A percentile compares a stretch with the other conserved stretches of the same genome.
Conservation (phyloP, 2,113 vertebrate species). For the Siniperca chuatsi region DNA sequence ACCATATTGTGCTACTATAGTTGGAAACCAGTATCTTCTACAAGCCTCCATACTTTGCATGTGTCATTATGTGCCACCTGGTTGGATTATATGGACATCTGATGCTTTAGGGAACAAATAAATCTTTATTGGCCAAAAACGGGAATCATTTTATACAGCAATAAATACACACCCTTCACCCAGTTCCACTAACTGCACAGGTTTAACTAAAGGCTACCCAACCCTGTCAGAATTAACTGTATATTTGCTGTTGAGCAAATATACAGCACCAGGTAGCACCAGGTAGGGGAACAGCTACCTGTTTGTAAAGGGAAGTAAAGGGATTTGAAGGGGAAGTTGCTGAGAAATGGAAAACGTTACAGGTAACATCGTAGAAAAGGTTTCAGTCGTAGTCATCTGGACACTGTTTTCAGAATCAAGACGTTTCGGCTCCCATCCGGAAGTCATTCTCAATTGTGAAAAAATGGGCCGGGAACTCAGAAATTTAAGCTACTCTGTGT, state of each 20-base stretch:
- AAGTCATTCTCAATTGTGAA: too few relatives aligned
- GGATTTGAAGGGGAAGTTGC: conserved; percentile 13
- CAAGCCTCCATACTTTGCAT: conserved; percentile 1
- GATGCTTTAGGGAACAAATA: not conserved
- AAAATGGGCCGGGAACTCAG: too few relatives aligned
- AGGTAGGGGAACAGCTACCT: not conserved
- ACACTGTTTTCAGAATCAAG: too few relatives aligned
- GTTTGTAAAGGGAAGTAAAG: conserved; percentile 23
- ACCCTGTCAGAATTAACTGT: not conserved
- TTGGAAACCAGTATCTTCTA: not conserved
- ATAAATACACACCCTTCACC: not conserved
- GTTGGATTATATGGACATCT: not conserved
- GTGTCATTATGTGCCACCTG: not conserved
- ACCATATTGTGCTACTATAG: not conserved
- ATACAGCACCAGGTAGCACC: too few relatives aligned
- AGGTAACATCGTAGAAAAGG: not conserved
- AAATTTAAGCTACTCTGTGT: too few relatives aligned
- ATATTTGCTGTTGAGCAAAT: not conserved
- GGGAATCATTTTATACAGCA: not conserved
- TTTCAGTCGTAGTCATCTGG: too few relatives aligned
- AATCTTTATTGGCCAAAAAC: not conserved
- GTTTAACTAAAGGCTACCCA: not conserved
- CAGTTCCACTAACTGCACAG: not conserved
- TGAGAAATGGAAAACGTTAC: not conserved
- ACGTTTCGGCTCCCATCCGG: too few relatives aligned